phyloP scores from a whole-genome alignment of 2,888 invertebrate genomes.

The Ashinkailepas kermadecensis region DNA sequence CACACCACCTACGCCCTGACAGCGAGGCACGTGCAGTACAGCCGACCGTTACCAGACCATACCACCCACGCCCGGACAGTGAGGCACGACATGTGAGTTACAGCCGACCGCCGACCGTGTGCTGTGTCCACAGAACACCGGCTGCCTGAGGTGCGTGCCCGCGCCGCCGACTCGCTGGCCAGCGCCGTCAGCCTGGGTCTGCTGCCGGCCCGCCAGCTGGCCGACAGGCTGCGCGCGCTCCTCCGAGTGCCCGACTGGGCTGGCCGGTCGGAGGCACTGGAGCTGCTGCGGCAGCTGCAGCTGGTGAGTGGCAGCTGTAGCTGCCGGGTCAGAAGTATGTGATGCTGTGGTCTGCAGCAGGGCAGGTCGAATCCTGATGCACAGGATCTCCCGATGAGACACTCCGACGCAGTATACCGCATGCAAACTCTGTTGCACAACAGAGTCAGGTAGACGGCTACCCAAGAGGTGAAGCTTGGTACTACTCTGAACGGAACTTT shows the following conservation, averaged over 20 bases:
- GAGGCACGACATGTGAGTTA: too few relatives aligned
- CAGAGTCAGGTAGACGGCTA: not conserved
- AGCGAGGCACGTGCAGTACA: too few relatives aligned
- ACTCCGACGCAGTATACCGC: too few relatives aligned
- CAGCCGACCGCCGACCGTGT: too few relatives aligned
- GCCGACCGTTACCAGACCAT: too few relatives aligned
- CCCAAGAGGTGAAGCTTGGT: not conserved
- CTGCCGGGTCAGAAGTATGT: too few relatives aligned
- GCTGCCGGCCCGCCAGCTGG: not conserved
- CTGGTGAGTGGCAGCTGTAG: not conserved
- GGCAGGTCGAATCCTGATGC: too few relatives aligned
- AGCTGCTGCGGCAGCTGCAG: not conserved
- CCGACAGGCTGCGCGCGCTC: not conserved
- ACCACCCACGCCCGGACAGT: too few relatives aligned
- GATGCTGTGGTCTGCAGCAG: too few relatives aligned
- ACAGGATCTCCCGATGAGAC: too few relatives aligned
- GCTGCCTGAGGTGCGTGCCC: not conserved
- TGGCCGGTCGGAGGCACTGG: not conserved
- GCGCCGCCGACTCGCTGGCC: conserved; percentile 1
- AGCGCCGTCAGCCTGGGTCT: conserved; percentile 7
- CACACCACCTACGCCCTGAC: too few relatives aligned
- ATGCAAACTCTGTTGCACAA: not conserved
- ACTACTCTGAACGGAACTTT: not conserved
- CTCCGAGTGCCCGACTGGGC: conserved; percentile 2
- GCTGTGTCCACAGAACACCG: not conserved